Percentiles rank a stretch among this genome's conserved stretches.
Conservation (phyloP, 2,888 invertebrate genomes). For the Drosophila anomalata region DNA sequence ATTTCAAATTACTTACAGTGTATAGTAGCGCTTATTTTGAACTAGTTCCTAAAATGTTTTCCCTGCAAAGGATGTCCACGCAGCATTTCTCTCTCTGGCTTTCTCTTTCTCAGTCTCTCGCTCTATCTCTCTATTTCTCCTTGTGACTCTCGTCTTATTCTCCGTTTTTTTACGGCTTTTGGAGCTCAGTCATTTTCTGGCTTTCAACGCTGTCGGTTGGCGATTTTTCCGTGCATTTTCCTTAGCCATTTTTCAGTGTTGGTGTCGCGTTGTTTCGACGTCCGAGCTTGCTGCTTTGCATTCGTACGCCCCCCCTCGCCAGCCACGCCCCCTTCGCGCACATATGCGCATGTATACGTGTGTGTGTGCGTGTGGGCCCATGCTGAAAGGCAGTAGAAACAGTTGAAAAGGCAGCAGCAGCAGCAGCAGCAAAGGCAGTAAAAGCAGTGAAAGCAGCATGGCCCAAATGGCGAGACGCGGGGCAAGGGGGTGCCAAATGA, state of each 20-base stretch:
- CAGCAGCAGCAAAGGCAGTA: slow-evolving; percentile 10
- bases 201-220: slow-evolving; percentile 72
- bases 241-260: slow-evolving; percentile 25
- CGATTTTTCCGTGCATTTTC: slow-evolving; percentile 9
- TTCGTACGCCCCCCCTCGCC: slow-evolving; percentile 46
- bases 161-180: slow-evolving; percentile 12
- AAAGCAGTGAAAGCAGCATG: slow-evolving; percentile 51
- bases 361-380: slow-evolving; percentile 56
- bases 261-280: slow-evolving; percentile 61
- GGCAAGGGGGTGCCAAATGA: slow-evolving; percentile 46
- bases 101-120: background rate
- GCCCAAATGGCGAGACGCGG: slow-evolving; percentile 53
- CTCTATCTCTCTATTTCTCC: background rate
- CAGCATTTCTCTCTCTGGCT: slow-evolving; percentile 12
- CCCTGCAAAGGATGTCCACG: slow-evolving; percentile 44
- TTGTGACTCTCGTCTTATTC: background rate
- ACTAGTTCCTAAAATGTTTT: slow-evolving; percentile 29
- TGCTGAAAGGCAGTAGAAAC: slow-evolving; percentile 62
- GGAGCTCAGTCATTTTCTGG: slow-evolving; percentile 69
- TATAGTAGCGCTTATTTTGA: background rate
- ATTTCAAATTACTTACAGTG: background rate
- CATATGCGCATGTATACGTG: slow-evolving; percentile 17
- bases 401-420: slow-evolving; percentile 11
- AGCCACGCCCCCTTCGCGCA: slow-evolving; percentile 13
- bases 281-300: slow-evolving; percentile 64